phyloP scores from a whole-genome alignment of 2,797 vertebrate genomes.

The Nannoperca australis region DNA sequence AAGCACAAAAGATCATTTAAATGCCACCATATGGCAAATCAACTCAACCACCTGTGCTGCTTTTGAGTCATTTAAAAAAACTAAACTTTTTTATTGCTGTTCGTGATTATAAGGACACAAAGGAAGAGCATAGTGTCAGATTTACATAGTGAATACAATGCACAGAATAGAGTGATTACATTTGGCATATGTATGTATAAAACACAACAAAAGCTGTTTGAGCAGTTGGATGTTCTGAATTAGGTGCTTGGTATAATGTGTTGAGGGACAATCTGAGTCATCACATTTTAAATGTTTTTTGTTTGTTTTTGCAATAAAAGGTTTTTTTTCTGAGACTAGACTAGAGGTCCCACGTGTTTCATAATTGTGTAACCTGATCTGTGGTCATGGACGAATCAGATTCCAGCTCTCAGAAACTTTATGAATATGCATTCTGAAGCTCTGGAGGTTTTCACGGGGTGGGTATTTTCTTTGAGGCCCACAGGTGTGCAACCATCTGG shows the following conservation, averaged over 20 bases:
- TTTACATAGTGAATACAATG: slow-evolving; percentile 17
- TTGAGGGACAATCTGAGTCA: not conserved
- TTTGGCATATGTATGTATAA: slow-evolving; percentile 40
- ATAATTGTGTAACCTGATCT: slow-evolving; percentile 18
- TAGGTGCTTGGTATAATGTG: not conserved
- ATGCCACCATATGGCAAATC: slow-evolving; percentile 55
- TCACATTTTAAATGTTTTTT: not conserved
- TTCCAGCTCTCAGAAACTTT: slow-evolving; percentile 17
- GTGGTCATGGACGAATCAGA: slow-evolving; percentile 36
- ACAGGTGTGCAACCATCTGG: slow-evolving; percentile 86
- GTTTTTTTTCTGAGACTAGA: not conserved
- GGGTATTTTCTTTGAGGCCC: slow-evolving; percentile 59
- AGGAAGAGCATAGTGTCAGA: slow-evolving; percentile 22
- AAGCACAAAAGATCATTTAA: slow-evolving; percentile 32
- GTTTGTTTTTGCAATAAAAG: not conserved
- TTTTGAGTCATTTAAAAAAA: slow-evolving; percentile 27
- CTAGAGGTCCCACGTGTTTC: not conserved
- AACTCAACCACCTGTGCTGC: slow-evolving; percentile 45
- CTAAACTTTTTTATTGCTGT: slow-evolving; percentile 20
- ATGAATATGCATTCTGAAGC: slow-evolving; percentile 34
- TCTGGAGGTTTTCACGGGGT: slow-evolving; percentile 55
- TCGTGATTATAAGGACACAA: slow-evolving; percentile 31
- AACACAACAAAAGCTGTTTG: slow-evolving; percentile 51
- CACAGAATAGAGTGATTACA: slow-evolving; percentile 31
- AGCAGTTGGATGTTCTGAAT: slow-evolving; percentile 44